Percentiles rank a stretch among this genome's conserved stretches.
phyloP scores from a whole-genome alignment of 1,140 invertebrate genomes.

The Hermetia illucens region DNA sequence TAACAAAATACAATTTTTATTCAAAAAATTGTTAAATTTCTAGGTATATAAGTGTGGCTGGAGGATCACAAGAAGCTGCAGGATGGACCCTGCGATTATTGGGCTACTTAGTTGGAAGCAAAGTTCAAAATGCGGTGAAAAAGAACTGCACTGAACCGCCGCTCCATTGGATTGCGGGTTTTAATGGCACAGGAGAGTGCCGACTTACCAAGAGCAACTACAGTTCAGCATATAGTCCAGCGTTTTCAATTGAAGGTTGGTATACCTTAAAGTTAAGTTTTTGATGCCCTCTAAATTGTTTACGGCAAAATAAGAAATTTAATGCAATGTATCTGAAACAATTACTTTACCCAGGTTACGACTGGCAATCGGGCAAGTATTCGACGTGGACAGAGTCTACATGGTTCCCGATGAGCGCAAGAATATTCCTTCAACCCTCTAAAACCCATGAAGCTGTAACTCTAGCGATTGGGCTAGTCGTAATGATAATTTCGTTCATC shows the following conservation, averaged over 20 bases:
- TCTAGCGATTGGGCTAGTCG: slow-evolving; percentile 44
- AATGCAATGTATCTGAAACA: slow-evolving; percentile 4
- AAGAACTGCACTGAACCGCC: slow-evolving; percentile 20
- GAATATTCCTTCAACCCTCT: slow-evolving; percentile 71
- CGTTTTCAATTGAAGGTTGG: slow-evolving; percentile 55
- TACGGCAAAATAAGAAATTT: slow-evolving; percentile 4
- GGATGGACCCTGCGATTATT: slow-evolving; percentile 25
- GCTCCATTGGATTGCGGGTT: slow-evolving; percentile 39
- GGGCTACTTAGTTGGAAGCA: slow-evolving; percentile 19
- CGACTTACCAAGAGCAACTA: slow-evolving; percentile 58
- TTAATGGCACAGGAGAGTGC: slow-evolving; percentile 53
- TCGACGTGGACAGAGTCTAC: slow-evolving; percentile 88
- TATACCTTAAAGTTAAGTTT: too few relatives aligned
- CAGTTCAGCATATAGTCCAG: slow-evolving; percentile 62
- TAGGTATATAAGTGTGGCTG: slow-evolving; percentile 25
- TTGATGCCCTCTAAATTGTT: slow-evolving; percentile 6
- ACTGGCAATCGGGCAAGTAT: slow-evolving; percentile 62
- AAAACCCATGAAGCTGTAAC: slow-evolving; percentile 48
- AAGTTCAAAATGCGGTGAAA: slow-evolving; percentile 9
- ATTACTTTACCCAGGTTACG: slow-evolving; percentile 67
- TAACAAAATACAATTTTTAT: neutral
- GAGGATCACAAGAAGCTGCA: slow-evolving; percentile 25
- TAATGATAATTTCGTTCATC: slow-evolving; percentile 48
- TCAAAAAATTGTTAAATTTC: slow-evolving; percentile 1
- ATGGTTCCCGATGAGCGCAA: slow-evolving; percentile 57